A percentile compares a stretch with the other conserved stretches of the same genome.
These are phyloP conservation scores for Eulacestoma nigropectus DNA, from an alignment of 2,113 vertebrate genomes.

Conservation along the genomic window DNA sequence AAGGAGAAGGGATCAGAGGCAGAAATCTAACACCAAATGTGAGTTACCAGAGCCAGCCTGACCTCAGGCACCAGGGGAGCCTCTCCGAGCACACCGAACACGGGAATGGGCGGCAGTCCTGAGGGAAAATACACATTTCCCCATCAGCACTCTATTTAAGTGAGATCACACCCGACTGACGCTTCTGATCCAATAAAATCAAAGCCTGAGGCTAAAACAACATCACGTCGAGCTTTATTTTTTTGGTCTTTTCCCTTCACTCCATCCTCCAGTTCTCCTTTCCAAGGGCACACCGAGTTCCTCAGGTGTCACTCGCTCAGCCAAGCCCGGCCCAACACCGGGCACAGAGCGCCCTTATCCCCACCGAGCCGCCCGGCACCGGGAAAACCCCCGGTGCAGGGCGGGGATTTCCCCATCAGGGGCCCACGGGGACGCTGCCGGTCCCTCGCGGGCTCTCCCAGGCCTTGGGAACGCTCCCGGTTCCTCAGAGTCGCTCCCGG, in stretches of 20 bases:
- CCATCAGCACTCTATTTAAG: fast-evolving
- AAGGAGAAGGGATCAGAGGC: neutral
- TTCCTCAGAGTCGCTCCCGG: neutral
- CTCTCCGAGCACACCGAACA: neutral
- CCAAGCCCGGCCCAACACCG: neutral
- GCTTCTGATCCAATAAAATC: neutral
- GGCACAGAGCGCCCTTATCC: neutral
- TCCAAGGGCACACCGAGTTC: neutral
- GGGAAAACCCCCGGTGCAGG: fast-evolving
- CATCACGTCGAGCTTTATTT: neutral
- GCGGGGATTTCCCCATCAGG: fast-evolving
- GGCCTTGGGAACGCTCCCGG: neutral
- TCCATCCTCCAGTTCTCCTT: neutral
- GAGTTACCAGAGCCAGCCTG: fast-evolving
- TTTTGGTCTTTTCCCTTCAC: neutral
- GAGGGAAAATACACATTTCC: fast-evolving
- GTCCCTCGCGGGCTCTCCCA: fast-evolving
- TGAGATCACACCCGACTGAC: neutral
- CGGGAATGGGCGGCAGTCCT: fast-evolving
- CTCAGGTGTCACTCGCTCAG: neutral
- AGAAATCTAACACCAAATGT: neutral
- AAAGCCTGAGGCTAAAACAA: neutral
- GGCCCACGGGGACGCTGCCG: too few species aligned
- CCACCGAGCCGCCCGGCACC: neutral
- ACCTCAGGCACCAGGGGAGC: neutral